These are phyloP conservation scores for Galaxea fascicularis DNA, from an alignment of 92 coral and sea anemone genomes.

Conservation along the genomic window DNA sequence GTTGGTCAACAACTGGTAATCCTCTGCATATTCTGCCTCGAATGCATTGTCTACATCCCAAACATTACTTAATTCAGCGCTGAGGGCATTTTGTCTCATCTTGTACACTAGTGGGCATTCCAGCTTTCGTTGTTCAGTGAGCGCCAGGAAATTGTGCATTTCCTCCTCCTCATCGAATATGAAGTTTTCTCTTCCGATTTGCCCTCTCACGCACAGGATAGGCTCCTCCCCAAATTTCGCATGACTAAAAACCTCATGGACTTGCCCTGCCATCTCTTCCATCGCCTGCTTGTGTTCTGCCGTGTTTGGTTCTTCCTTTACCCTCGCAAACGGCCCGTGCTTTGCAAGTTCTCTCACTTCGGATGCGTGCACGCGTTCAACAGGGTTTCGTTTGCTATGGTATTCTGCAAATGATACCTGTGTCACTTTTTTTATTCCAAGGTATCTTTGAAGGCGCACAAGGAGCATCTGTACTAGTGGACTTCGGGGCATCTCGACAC, in stretches of 20 bases:
- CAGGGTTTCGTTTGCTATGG: constrained; percentile 58
- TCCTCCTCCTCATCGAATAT: constrained; percentile 28
- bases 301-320: constrained; percentile 6
- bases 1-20: constrained; percentile 29
- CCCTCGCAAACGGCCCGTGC: constrained; percentile 38
- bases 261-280: constrained; percentile 27
- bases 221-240: constrained; percentile 32
- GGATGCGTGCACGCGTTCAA: constrained; percentile 52
- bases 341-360: constrained; percentile 45
- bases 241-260: constrained; percentile 15
- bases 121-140: constrained; percentile 7
- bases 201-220: constrained; percentile 9
- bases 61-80: constrained; percentile 12
- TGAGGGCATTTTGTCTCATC: background rate
- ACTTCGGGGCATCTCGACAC: constrained; percentile 48
- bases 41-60: constrained; percentile 22
- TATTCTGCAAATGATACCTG: constrained; percentile 53
- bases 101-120: constrained; percentile 9
- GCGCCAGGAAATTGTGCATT: constrained; percentile 8
- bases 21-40: constrained; percentile 28
- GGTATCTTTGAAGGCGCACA: constrained; percentile 30
- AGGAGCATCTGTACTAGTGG: constrained; percentile 46
- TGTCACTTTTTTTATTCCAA: constrained; percentile 30
- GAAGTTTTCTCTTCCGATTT: constrained; percentile 12
- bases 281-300: constrained; percentile 17